These are phyloP conservation scores for Acrobasis repandana DNA, from an alignment of 2,888 invertebrate genomes.

Conservation along the genomic window DNA sequence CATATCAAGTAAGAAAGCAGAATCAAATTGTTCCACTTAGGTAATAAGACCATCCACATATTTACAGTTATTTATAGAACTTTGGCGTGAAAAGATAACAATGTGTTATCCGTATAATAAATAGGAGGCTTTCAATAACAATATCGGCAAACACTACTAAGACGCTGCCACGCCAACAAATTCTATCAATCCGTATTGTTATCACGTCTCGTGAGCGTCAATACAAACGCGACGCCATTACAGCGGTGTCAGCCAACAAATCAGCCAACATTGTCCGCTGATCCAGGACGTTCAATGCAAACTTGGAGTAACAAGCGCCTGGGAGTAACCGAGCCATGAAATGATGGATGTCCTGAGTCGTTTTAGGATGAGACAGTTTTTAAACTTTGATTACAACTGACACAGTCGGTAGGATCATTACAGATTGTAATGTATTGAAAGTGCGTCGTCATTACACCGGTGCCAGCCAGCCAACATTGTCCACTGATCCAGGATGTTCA, in stretches of 20 bases:
- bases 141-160: too few relatives aligned
- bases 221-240: slow-evolving; percentile 15
- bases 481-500: slow-evolving; percentile 42
- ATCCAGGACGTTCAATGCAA: slow-evolving; percentile 33
- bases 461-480: slow-evolving; percentile 47
- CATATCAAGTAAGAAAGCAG: too few relatives aligned
- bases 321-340: not conserved
- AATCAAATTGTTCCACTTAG: too few relatives aligned
- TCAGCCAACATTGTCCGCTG: slow-evolving; percentile 57
- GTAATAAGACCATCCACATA: too few relatives aligned
- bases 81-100: too few relatives aligned
- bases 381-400: not conserved
- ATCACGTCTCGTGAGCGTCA: slow-evolving; percentile 13
- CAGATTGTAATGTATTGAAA: not conserved
- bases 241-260: slow-evolving; percentile 46
- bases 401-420: not conserved
- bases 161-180: too few relatives aligned
- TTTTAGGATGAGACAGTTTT: not conserved
- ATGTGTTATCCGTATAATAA: too few relatives aligned
- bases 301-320: slow-evolving; percentile 26
- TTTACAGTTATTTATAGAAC: too few relatives aligned
- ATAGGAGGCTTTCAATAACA: too few relatives aligned
- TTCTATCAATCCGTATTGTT: not conserved
- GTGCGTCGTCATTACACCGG: not conserved
- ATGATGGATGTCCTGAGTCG: not conserved